Conservation (phyloP, 2,113 vertebrate species). For the Phylloscopus trochilus region DNA sequence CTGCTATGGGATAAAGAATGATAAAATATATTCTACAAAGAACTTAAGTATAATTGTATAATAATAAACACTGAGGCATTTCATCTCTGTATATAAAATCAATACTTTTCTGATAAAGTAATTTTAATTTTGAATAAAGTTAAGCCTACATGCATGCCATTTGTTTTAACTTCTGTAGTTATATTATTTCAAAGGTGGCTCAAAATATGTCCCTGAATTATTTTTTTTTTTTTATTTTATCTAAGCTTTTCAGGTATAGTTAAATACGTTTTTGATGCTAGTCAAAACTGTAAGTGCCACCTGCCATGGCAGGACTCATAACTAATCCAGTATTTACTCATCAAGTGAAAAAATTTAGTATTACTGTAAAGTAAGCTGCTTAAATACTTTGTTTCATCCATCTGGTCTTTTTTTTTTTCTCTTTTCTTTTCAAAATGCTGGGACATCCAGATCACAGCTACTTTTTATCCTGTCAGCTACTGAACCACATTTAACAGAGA, state of each 20-base stretch:
- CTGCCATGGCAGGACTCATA: constrained; percentile 29
- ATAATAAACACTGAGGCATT: not conserved
- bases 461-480: not conserved
- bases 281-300: not conserved
- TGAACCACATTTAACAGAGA: not conserved
- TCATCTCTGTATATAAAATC: not conserved
- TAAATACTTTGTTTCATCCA: constrained; percentile 15
- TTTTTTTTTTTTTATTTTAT: not conserved
- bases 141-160: not conserved
- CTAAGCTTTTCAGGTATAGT: not conserved
- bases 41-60: not conserved
- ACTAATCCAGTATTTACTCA: constrained; percentile 37
- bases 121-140: not conserved
- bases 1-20: not conserved
- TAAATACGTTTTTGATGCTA: not conserved
- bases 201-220: not conserved
- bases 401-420: constrained; percentile 2
- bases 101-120: not conserved
- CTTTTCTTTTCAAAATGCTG: not conserved
- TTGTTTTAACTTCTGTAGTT: not conserved
- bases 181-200: not conserved
- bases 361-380: constrained; percentile 47
- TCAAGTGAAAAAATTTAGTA: constrained; percentile 41
- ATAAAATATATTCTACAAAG: not conserved
- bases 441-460: not conserved